Evolutionary conservation across 2,113 vertebrate species (phyloP), one percentile per base, ranked within the genome.

Genomic region (Oncorhynchus keta): DNA sequence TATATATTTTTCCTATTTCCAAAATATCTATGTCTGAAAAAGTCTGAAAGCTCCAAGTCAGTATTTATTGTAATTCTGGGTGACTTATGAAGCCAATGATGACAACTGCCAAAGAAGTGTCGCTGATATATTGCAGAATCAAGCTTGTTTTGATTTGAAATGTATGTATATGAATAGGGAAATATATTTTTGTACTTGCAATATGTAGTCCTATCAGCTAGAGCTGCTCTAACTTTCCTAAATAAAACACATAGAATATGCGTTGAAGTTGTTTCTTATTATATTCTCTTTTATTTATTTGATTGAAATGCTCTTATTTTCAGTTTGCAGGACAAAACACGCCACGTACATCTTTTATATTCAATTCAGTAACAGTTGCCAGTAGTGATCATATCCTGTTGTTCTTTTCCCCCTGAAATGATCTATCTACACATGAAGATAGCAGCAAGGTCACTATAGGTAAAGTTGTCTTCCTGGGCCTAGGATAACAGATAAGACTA

Each of bases 121-220:
- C 48, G 66, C 70, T 18, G 26, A 67, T 64, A 30, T 76, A 13
- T 20, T 39, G 12, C 24, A 65, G 13, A 39, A 26, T 67, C 2
- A 5, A 3, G 64, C 70, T 73, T 55, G n/a, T 65, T 32, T 78
- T 68, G 57, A 64, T 64, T 71, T 75, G 14, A 45, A 70, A 51
- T 73, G n/a, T 49, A 16, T 39, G 35, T 18, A 80, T 24, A 14
- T 64, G 51, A 67, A 74, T 8, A 79, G 59, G 51, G 18, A 81
- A 65, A 81, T 74, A 45, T 85, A 81, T 87, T 81, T 87, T 87
- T 84, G 57, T 89, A 79, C 71, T 9, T 72, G 28, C 70, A 14
- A 39, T 71, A 24, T 79, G n/a, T 66, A 72, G 2, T 76, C 51
- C 70, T 55, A 55, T 55, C 51, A 55, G 51, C 51, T 55, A 55